Conservation (phyloP, 2,888 invertebrate species). For the Neocrepidodera transversa region DNA sequence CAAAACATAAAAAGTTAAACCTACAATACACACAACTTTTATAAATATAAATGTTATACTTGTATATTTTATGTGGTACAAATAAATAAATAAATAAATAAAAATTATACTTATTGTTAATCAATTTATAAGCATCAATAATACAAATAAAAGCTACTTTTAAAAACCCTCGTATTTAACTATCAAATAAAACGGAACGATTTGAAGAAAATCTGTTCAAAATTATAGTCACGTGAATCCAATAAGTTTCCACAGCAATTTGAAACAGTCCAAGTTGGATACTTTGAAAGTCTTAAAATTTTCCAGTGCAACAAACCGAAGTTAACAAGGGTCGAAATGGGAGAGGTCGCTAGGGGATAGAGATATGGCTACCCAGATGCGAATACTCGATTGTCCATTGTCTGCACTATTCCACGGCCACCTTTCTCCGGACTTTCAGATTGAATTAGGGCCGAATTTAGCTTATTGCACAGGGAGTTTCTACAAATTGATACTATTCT, state of each 20-base stretch:
- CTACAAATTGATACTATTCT: conserved; percentile 49
- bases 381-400: conserved; percentile 57
- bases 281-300: conserved; percentile 45
- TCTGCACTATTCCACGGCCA: conserved; percentile 53
- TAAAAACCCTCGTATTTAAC: no score
- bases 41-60: no score
- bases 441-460: conserved; percentile 56
- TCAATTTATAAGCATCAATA: no score
- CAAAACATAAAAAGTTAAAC: no score
- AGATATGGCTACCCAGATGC: conserved; percentile 55
- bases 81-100: no score
- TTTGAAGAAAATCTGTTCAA: neutral
- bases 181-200: no score
- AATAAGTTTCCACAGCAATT: conserved; percentile 16
- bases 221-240: conserved; percentile 8
- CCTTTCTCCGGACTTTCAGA: conserved; percentile 51
- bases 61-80: no score
- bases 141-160: no score
- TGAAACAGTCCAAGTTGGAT: conserved; percentile 10
- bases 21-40: no score
- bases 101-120: no score
- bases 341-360: conserved; percentile 47
- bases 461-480: conserved; percentile 54
- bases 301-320: conserved; percentile 47
- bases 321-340: conserved; percentile 54